Evolutionary conservation across 1,140 invertebrate species (phyloP), one percentile per base, ranked within the genome.

Genomic region (Idris sp.): DNA sequence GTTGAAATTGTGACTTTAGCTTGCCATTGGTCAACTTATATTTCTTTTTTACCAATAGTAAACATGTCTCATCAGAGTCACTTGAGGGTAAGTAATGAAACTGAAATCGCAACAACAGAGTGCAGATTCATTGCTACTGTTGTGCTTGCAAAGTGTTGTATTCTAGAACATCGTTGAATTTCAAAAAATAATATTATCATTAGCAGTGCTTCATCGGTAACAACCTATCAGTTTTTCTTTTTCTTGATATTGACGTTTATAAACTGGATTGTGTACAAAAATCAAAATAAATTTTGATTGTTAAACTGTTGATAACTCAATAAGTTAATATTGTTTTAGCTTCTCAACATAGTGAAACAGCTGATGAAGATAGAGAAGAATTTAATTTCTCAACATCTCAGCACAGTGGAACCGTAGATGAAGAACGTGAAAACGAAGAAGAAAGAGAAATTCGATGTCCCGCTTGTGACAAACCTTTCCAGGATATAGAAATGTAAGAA

Each of bases 401-500:
- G 33, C 90, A 92, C 76, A 91, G 91, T 64, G 91, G 89, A 30
- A 91, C 89, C 0, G 86, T 88, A 18, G 90, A 90, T 44, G 91
- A 91, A 48, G 91, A 92, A 54, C 83, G 89, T 61, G 89, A 89
- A 46, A 83, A 89, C 62, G 89, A 89, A 53, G 91, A 92, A 25
- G 91, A 92, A 36, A 90, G 92, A 46, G 89, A 90, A 65, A 88
- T 88, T 19, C 88, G 91, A 68, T 94, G 93, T 79, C 88, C 90
- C 30, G 89, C 91, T 54, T 94, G 93, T 80, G 91, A 93, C 81
- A 91, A 91, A 81, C 89, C 89, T 26, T 94, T 91, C 82, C 87
- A 87, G 49, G 92, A 93, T 80, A 88, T 93, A 75, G 92, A 93
- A 79, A 86, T 89, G 93, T 94, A 87, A 93, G 92, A n/a, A n/a